Base-by-base conservation (phyloP, 2,888 invertebrate species). In the Nysson spinosus region DNA sequence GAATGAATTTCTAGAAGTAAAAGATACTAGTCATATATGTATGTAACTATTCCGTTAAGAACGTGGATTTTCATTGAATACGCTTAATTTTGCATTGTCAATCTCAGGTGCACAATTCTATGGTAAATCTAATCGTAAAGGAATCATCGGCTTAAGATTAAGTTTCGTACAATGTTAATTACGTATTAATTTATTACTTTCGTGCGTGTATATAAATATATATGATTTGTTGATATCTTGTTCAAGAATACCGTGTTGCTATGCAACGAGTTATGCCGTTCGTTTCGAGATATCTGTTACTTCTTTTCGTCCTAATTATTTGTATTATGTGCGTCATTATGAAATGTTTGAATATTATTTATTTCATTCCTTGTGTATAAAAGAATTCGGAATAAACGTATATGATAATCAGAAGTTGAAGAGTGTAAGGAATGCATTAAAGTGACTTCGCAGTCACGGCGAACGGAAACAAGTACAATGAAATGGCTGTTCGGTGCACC, bases 91-190 rank as follows among this genome's bases (percentile, higher is more conserved):
- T 11, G 34, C 30, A 66, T 6, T 42, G 54, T 55, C 20, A 55
- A 51, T 54, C 54, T 60, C 54, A 50, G 44, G 39, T 50, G 67
- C 67, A 68, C 67, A 66, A 66, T 55, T 66, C 35, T 68, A 66
- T 11, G n/a, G 30, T 66, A 66, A 46, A 39, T 54, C 39, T 12
- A 7, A 46, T 26, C 20, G 11, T 17, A 16, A 14, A n/a, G 43
- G 47, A 5, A 5, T 51, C 24, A 44, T 56, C 49, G 28, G 39
- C 55, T 55, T 20, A 55, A 34, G 4, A 14, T 42, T 22, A 57
- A 55, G 9, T 39, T 57, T 57, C 37, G 37, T 66, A 60, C 14
- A 14, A 28, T 32, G 9, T 58, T 28, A 64, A 64, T 64, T 40
- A 69, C 64, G 17, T 39, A 64, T 52, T 68, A 47, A 56, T 64